A percentile compares a stretch with the other conserved stretches of the same genome.
These are phyloP conservation scores for Phortica okadai DNA, from an alignment of 2,888 invertebrate genomes.

Conservation along the genomic window DNA sequence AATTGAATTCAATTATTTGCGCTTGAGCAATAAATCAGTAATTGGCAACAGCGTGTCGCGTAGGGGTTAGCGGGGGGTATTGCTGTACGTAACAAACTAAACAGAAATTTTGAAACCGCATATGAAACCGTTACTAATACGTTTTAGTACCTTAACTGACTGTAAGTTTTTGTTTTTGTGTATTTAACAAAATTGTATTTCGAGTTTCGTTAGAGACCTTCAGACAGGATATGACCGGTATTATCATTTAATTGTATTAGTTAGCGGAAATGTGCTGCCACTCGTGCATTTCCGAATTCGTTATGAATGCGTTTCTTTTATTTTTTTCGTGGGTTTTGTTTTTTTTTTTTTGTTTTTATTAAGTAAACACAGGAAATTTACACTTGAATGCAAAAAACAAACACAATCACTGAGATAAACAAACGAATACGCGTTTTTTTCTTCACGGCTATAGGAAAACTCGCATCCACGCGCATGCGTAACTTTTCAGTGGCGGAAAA, in stretches of 20 bases:
- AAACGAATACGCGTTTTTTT: neutral
- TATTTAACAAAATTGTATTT: slow-evolving; percentile 42
- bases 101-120: slow-evolving; percentile 31
- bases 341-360: slow-evolving; percentile 11
- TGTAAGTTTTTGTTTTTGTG: slow-evolving; percentile 44
- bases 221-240: slow-evolving; percentile 14
- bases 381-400: slow-evolving; percentile 52
- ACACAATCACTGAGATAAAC: slow-evolving; percentile 47
- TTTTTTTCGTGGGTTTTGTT: neutral
- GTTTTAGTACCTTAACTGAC: slow-evolving; percentile 32
- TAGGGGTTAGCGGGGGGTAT: slow-evolving; percentile 24
- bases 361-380: slow-evolving; percentile 56
- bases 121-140: slow-evolving; percentile 44
- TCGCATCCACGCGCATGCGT: slow-evolving; percentile 16
- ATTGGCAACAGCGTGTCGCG: slow-evolving; percentile 35
- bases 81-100: neutral
- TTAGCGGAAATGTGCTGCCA: slow-evolving; percentile 23
- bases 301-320: neutral
- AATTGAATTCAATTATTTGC: slow-evolving; percentile 56
- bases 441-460: too few species aligned
- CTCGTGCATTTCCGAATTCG: slow-evolving; percentile 36
- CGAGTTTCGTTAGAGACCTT: slow-evolving; percentile 29
- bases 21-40: slow-evolving; percentile 61
- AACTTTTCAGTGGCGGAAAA: neutral
- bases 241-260: slow-evolving; percentile 13